Evolutionary conservation across 2,888 invertebrate genomes (phyloP), one percentile per base, ranked within the genome.

Genomic region (Nyleta sp.): DNA sequence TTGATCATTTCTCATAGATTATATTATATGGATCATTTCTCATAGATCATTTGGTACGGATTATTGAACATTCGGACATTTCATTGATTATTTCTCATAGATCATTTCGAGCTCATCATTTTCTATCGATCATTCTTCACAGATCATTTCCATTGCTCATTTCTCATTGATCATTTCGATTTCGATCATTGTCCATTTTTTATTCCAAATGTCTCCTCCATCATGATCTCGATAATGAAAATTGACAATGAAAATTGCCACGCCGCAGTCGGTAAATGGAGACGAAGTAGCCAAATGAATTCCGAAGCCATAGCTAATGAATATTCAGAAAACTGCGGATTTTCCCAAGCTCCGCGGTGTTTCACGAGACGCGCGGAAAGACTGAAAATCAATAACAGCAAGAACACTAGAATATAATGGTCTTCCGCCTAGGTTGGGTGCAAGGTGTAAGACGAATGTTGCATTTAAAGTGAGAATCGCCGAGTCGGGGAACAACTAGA

Each of bases 351-450:
- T 60, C 42, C 33, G 65, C 65, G 64, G 62, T 55, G 38, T 68
- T 74, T 55, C 42, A 55, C 68, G 71, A 77, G 53, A 67, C 52
- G 53, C 59, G 46, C 57, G 64, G 46, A 77, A 77, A 38, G 65
- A 60, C 77, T 71, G 67, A 77, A 77, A 77, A 77, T 77, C 77
- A 77, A 77, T 77, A 71, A 71, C 77, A 77, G 65, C 59, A 71
- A 71, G 77, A 77, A 77, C 71, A 72, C 77, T 71, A 60, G 77
- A 65, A 77, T 71, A 77, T 77, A 77, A 72, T 72, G 59, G 65
- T 65, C 76, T 71, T 71, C 65, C 15, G 52, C 20, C 50, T 65
- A 22, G 65, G 50, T 52, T 33, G 57, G 50, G 28, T 50, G 55
- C 52, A 42, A 70, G 50, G 50, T 64, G 44, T 71, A 70, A 71